Evolutionary conservation across 2,888 invertebrate genomes (phyloP).

Genomic region (Tipula helvola): DNA sequence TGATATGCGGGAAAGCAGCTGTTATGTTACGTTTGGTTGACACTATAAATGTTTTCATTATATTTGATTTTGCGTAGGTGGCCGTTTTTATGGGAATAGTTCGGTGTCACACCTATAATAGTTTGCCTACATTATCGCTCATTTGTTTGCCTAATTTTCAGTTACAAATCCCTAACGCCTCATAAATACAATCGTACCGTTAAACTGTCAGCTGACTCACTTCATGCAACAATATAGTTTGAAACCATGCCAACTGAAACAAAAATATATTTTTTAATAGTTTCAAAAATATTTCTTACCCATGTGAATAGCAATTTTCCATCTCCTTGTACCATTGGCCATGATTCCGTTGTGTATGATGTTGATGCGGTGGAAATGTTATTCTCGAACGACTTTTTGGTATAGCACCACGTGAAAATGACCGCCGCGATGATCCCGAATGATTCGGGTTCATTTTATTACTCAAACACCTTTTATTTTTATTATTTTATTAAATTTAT

Average conservation of each 20-base stretch:
- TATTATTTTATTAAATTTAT: not conserved
- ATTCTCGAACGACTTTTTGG: slow-evolving; percentile 32
- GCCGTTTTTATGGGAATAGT: not conserved
- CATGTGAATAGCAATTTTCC: slow-evolving; percentile 28
- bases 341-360: slow-evolving; percentile 24
- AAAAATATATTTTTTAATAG: not conserved
- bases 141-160: not conserved
- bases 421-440: slow-evolving; percentile 31
- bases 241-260: not conserved
- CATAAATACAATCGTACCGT: not conserved
- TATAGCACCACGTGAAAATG: slow-evolving; percentile 33
- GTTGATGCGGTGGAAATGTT: slow-evolving; percentile 31
- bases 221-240: not conserved
- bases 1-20: not conserved
- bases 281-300: slow-evolving; percentile 25
- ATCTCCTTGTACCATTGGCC: slow-evolving; percentile 26
- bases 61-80: not conserved
- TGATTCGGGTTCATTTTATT: slow-evolving; percentile 30
- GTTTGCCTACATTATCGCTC: not conserved
- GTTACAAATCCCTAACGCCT: not conserved
- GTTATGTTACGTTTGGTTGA: not conserved
- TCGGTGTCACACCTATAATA: not conserved
- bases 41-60: not conserved
- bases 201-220: not conserved
- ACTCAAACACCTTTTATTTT: slow-evolving; percentile 8